Percentiles rank a stretch among this genome's conserved stretches.
These are phyloP conservation scores for Ahaetulla prasina DNA, from an alignment of 2,113 vertebrate genomes.

Conservation along the genomic window DNA sequence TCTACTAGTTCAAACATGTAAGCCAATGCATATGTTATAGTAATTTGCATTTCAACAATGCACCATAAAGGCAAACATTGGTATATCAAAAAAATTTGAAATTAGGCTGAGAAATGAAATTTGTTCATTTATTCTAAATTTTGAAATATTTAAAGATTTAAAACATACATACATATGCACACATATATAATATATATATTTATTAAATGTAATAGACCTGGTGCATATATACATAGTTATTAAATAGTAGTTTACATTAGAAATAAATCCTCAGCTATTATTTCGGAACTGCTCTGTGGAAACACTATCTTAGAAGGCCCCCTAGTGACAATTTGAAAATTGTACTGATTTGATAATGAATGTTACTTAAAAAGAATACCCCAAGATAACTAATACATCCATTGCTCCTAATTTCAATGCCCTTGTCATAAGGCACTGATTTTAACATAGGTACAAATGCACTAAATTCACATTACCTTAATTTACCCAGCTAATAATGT, in stretches of 20 bases:
- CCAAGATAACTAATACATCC: background rate
- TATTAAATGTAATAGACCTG: conserved; percentile 21
- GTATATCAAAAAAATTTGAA: conserved; percentile 29
- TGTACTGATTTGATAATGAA: background rate
- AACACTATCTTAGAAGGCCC: conserved; percentile 66
- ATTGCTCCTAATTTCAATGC: background rate
- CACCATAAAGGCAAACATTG: conserved; percentile 21
- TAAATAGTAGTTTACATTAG: conserved; percentile 50
- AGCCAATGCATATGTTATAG: background rate
- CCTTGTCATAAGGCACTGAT: background rate
- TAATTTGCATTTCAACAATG: background rate
- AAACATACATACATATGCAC: background rate
- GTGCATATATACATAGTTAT: conserved; percentile 48
- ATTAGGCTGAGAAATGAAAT: conserved; percentile 11
- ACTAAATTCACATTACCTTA: background rate
- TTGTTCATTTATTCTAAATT: conserved; percentile 37
- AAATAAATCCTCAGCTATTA: conserved; percentile 27
- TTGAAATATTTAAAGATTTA: conserved; percentile 46
- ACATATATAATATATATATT: background rate
- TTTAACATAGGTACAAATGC: background rate
- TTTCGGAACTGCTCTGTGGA: conserved; percentile 19
- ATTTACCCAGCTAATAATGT: background rate
- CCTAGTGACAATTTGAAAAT: conserved; percentile 62
- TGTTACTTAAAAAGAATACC: background rate
- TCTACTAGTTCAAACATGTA: conserved; percentile 22